Conservation (phyloP, 2,888 invertebrate genomes). For the Lasioglossum morio region DNA sequence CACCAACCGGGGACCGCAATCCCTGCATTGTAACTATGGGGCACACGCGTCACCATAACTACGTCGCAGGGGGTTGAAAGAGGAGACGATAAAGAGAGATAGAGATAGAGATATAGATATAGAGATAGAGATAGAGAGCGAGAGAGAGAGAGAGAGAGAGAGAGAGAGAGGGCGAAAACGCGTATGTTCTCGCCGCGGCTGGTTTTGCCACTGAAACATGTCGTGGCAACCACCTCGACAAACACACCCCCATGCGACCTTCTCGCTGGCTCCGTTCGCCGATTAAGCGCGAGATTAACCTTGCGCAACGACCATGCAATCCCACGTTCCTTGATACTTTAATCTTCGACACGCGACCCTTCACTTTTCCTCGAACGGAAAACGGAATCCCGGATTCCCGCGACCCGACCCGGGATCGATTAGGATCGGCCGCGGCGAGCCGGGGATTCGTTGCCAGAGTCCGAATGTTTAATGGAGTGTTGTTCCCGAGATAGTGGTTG, state of each 20-base stretch:
- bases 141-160: not conserved
- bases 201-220: slow-evolving; percentile 64
- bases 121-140: not conserved
- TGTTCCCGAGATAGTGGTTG: not conserved
- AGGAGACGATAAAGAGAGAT: not conserved
- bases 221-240: slow-evolving; percentile 47
- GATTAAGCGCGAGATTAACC: slow-evolving; percentile 67
- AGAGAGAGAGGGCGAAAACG: slow-evolving; percentile 16
- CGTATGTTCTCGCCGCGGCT: slow-evolving; percentile 43
- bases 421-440: not conserved
- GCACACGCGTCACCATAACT: slow-evolving; percentile 25
- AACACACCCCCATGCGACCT: not conserved
- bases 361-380: slow-evolving; percentile 29
- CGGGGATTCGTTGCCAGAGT: not conserved
- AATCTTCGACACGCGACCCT: slow-evolving; percentile 51
- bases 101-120: not conserved
- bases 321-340: slow-evolving; percentile 60
- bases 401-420: slow-evolving; percentile 37
- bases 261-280: slow-evolving; percentile 39
- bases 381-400: slow-evolving; percentile 17
- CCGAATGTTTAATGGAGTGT: slow-evolving; percentile 3
- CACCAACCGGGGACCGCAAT: slow-evolving; percentile 43
- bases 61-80: not conserved
- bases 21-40: slow-evolving; percentile 54
- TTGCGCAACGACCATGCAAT: slow-evolving; percentile 44